Evolutionary conservation across 2,797 vertebrate genomes (phyloP), one percentile per base, ranked within the genome.

Genomic region (Macrochelys suwanniensis): DNA sequence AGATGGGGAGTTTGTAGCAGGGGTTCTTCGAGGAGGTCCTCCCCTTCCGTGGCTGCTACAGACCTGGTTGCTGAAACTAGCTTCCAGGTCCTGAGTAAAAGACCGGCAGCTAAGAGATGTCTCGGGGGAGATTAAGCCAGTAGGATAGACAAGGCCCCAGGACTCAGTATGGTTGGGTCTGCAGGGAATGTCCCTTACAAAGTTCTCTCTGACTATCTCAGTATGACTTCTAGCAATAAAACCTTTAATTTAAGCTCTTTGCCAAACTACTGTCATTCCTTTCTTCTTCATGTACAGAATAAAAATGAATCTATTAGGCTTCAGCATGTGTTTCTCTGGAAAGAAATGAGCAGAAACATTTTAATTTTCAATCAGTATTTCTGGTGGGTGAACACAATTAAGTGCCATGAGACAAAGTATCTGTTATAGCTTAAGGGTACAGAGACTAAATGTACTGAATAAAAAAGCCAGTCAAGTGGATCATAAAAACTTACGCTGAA

Each of bases 321-420:
- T 92, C 92, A 80, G 1, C 23, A 26, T 88, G 82, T 57, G 12
- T 80, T 87, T 94, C 57, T 80, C 19, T 21, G 84, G 91, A 92
- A 97, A 94, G 61, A 96, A 96, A 93, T 56, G 57, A 96, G 53
- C 42, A 91, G 89, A 85, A 96, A 89, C 77, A 78, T 94, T 95
- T 93, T 94, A 92, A 94, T 96, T 96, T 96, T 94, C 94, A 94
- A 94, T 93, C 93, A 96, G 85, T 42, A 87, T 89, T 96, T 96
- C 94, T 95, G 80, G 94, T 94, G 90, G 85, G 89, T 92, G 94
- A 96, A 95, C 82, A 88, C 87, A 94, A 92, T 96, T 94, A 94
- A 94, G 25, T 74, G 49, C 50, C 37, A 87, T 82, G 80, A 12
- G 12, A 87, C 94, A 96, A 94, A 96, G 87, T 85, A 94, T 89